These are phyloP conservation scores for Cheilinus undulatus DNA, from an alignment of 2,113 vertebrate genomes.

Conservation along the genomic window DNA sequence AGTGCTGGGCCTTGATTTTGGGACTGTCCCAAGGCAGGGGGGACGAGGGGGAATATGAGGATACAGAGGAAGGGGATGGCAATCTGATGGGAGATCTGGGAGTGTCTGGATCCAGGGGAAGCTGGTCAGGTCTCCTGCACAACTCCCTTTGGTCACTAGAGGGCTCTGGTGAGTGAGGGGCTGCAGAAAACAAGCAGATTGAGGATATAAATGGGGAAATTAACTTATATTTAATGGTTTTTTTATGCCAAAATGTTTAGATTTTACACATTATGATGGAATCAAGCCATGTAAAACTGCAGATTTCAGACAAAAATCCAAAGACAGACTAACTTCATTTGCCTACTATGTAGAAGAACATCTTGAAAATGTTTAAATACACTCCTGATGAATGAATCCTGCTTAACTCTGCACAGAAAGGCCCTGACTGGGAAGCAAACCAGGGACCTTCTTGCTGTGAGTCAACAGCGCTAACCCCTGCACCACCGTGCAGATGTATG, in stretches of 20 bases:
- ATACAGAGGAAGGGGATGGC: slow-evolving; percentile 74
- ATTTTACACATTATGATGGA: background rate
- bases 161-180: slow-evolving; percentile 45
- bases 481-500: too few species aligned
- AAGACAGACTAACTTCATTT: background rate
- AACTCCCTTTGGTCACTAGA: slow-evolving; percentile 46
- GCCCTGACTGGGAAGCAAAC: too few species aligned
- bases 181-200: slow-evolving; percentile 41
- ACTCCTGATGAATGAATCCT: background rate
- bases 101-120: slow-evolving; percentile 23
- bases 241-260: background rate
- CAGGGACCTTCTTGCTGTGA: too few species aligned
- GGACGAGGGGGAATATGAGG: slow-evolving; percentile 68
- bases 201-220: background rate
- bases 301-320: background rate
- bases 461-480: too few species aligned
- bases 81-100: slow-evolving; percentile 48
- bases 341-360: background rate
- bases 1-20: slow-evolving; percentile 76
- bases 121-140: slow-evolving; percentile 45
- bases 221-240: background rate
- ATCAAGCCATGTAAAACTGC: background rate
- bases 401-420: too few species aligned
- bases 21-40: slow-evolving; percentile 80
- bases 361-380: background rate